phyloP scores from a whole-genome alignment of 2,888 invertebrate genomes.

The Lasius platythorax region DNA sequence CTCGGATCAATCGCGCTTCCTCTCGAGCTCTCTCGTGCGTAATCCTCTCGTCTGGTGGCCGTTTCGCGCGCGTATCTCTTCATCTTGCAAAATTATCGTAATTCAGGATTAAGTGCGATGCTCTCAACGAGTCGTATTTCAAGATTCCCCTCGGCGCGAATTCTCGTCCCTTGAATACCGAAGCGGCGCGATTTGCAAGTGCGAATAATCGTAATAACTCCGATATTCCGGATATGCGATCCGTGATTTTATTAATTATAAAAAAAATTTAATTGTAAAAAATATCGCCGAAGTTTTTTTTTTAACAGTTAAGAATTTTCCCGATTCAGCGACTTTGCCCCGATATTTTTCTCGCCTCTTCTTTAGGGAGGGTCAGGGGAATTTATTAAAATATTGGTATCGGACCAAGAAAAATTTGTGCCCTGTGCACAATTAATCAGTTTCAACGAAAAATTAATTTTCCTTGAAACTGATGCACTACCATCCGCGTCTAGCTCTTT shows the following conservation, averaged over 20 bases:
- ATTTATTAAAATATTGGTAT: too few species aligned
- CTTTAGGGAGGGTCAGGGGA: too few species aligned
- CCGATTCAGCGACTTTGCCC: too few species aligned
- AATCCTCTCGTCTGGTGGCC: background rate
- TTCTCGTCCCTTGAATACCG: background rate
- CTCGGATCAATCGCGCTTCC: background rate
- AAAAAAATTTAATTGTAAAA: background rate
- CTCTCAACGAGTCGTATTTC: conserved; percentile 26
- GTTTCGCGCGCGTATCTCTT: background rate
- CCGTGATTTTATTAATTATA: background rate
- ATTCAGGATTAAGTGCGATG: conserved; percentile 26
- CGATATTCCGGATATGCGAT: background rate
- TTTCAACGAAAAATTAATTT: too few species aligned
- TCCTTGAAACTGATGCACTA: too few species aligned
- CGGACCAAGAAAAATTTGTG: too few species aligned
- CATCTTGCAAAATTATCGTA: conserved; percentile 15
- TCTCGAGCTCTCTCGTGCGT: background rate
- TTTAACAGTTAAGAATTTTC: background rate
- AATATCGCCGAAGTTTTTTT: background rate
- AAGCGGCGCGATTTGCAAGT: background rate
- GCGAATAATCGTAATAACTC: background rate
- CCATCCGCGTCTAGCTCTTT: too few species aligned
- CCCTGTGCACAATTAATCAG: too few species aligned
- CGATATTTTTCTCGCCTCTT: too few species aligned
- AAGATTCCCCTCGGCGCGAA: conserved; percentile 9